These are phyloP conservation scores for Mustela erminea DNA, from an alignment of 2,797 vertebrate genomes.

Conservation along the genomic window DNA sequence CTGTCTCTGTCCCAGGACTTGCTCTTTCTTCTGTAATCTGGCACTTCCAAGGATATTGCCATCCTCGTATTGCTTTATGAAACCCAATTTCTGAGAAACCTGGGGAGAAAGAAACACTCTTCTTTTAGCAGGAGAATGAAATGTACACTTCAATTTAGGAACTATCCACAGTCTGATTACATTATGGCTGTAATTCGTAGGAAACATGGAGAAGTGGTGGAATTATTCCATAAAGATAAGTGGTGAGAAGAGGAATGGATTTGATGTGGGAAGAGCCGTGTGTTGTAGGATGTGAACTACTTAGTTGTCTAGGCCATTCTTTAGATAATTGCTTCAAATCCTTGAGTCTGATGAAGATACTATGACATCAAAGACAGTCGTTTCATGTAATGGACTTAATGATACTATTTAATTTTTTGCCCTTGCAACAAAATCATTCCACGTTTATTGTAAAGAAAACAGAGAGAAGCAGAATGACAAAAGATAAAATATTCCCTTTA, in stretches of 20 bases:
- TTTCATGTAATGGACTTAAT: not conserved
- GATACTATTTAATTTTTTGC: not conserved
- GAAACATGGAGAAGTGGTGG: not conserved
- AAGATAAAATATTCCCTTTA: not conserved
- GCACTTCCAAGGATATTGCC: not conserved
- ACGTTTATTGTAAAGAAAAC: constrained; percentile 27
- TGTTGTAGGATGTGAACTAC: not conserved
- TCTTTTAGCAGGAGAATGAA: not conserved
- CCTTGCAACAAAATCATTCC: not conserved
- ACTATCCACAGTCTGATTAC: not conserved
- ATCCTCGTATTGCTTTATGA: not conserved
- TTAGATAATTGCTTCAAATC: not conserved
- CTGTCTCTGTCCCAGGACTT: not conserved
- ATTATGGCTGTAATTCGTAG: not conserved
- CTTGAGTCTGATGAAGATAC: not conserved
- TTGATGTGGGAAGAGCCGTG: not conserved
- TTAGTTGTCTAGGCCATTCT: not conserved
- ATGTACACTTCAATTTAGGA: not conserved
- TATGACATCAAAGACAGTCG: not conserved
- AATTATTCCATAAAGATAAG: not conserved
- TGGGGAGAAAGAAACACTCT: not conserved
- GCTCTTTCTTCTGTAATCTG: too few species aligned
- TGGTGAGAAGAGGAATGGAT: not conserved
- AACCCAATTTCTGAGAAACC: not conserved
- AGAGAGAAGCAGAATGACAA: not conserved